Base-by-base conservation (phyloP, 2,888 invertebrate species). In the Ferdinandea cuprea region DNA sequence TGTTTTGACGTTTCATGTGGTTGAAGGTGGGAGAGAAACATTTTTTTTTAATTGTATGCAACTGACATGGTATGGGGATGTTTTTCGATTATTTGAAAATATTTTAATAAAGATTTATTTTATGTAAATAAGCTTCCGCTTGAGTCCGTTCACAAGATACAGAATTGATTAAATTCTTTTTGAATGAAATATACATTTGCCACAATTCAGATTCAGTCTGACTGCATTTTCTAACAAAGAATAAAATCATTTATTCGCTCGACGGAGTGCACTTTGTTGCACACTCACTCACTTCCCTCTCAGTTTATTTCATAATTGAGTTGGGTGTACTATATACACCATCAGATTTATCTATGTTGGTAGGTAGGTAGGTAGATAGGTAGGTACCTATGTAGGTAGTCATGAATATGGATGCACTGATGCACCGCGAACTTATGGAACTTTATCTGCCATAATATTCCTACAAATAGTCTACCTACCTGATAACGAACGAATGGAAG, bases 281-380 rank as follows among this genome's bases (percentile, higher is more conserved):
- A 76, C 30, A 54, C n/a, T n/a, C n/a, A 54, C 52, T 52, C 58
- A 28, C 40, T 35, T 7, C 9, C 19, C 48, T 58, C 54, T 30
- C 59, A 35, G 68, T 76, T 76, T 42, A 76, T 76, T 76, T 76
- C 15, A 76, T 59, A 76, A 76, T 74, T 74, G 65, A 74, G 65
- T 74, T 48, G 40, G 25, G 13, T 28, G 9, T n/a, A n/a, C n/a
- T n/a, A n/a, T n/a, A 40, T 42, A 42, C 42, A 3, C 42, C 15
- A 42, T 3, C 3, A 13, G 40, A 13, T n/a, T n/a, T n/a, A n/a
- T n/a, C n/a, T n/a, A n/a, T n/a, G n/a, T n/a, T n/a, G n/a, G n/a
- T n/a, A n/a, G n/a, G n/a, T n/a, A n/a, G n/a, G n/a, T n/a, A n/a
- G n/a, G n/a, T n/a, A n/a, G n/a, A n/a, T n/a, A n/a, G n/a, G n/a